phyloP scores from a whole-genome alignment of 2,113 vertebrate species.

The Uria aalge region DNA sequence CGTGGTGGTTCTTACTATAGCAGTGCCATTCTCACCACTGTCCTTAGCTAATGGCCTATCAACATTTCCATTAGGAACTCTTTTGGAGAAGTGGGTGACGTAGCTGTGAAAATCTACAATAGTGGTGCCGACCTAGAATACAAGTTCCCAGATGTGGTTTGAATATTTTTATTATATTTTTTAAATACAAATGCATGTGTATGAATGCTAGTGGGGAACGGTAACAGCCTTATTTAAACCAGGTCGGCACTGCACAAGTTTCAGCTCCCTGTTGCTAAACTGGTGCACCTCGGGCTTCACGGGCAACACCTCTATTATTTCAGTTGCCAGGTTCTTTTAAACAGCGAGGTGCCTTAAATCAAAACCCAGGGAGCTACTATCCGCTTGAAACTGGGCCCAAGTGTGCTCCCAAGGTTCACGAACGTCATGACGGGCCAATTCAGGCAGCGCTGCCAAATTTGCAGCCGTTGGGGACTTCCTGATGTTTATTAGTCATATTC shows the following conservation, averaged over 20 bases:
- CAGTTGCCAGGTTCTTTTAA: background rate
- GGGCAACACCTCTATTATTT: background rate
- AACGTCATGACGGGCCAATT: background rate
- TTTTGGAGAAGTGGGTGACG: background rate
- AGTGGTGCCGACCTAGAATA: background rate
- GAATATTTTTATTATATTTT: conserved; percentile 36
- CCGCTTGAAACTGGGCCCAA: background rate
- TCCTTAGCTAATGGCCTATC: background rate
- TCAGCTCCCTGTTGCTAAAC: background rate
- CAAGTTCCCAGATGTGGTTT: conserved; percentile 1
- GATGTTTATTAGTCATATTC: conserved; percentile 49
- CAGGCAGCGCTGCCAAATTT: background rate
- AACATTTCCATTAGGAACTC: background rate
- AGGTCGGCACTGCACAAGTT: background rate
- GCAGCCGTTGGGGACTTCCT: conserved; percentile 53
- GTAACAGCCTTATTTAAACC: conserved; percentile 24
- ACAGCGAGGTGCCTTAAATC: background rate
- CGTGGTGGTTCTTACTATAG: background rate
- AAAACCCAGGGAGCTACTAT: background rate
- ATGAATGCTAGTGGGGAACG: background rate
- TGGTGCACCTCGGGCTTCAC: background rate
- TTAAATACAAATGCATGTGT: background rate
- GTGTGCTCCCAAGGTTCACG: background rate
- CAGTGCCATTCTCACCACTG: background rate
- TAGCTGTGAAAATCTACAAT: conserved; percentile 33